Percentiles rank a stretch among this genome's conserved stretches.
Evolutionary conservation across 2,797 vertebrate genomes (phyloP).

Genomic region (Ataeniobius toweri): DNA sequence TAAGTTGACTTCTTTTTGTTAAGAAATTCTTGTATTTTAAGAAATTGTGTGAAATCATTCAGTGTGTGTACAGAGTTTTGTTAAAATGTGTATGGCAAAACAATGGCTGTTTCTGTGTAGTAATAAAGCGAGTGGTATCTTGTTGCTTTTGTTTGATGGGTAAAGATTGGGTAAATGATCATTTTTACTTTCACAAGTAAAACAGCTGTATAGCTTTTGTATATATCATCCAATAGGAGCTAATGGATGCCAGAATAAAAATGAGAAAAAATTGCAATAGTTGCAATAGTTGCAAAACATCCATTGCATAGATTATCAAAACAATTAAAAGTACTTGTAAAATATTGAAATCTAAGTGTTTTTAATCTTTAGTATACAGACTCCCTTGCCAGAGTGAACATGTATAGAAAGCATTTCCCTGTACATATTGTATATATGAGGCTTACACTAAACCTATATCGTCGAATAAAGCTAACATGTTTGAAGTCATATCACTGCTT

Average conservation of each 20-base stretch:
- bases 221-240: not conserved
- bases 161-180: not conserved
- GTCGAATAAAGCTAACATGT: not conserved
- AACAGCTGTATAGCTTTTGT: not conserved
- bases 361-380: not conserved
- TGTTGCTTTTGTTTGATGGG: not conserved
- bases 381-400: not conserved
- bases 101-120: not conserved
- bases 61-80: no score
- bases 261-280: not conserved
- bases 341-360: not conserved
- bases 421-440: not conserved
- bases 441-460: not conserved
- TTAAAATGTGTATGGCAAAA: not conserved
- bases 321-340: not conserved
- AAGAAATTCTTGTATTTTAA: no score
- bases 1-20: no score
- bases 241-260: not conserved
- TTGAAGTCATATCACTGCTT: not conserved
- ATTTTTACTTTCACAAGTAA: not conserved
- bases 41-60: no score
- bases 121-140: not conserved
- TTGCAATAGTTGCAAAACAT: not conserved
- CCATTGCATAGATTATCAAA: no score
- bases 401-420: not conserved